Base-by-base conservation (phyloP, 1,140 invertebrate genomes). In the Bombus superbus region DNA sequence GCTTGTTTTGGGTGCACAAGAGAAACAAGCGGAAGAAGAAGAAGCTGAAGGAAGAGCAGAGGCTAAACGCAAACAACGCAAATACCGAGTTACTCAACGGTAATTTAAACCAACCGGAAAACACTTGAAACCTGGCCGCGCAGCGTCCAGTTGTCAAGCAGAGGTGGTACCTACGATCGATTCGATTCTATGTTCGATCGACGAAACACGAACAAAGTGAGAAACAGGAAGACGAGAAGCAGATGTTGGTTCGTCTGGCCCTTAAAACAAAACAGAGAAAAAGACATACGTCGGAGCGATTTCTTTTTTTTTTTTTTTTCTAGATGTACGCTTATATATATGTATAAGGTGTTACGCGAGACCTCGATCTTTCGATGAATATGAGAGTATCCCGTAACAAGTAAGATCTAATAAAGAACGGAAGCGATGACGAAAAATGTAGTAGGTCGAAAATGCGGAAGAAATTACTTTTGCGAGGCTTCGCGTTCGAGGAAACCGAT, bases 81-180 rank as follows among this genome's bases (percentile, higher is more conserved):
- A 94, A 93, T 40, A 93, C 93, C 1, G 93, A 95, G 57, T 71
- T 94, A 64, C 80, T 95, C 2, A 93, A 94, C 62, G 92, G 91
- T 68, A 94, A 94, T 72, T 35, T 90, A 44, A 82, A 22, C 42
- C 84, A 81, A 13, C 69, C 69, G 10, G 84, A 85, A 71, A 85
- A 85, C 38, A 85, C 84, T 15, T 85, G 84, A 85, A 81, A 25
- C 11, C 5, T 15, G 10, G 53, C 25, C 25, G 6, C 3, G 13
- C 32, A 10, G 40, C 11, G 28, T 42, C 22, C 3, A 4, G 32
- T 44, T 53, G 10, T 72, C 35, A 47, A 69, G 13, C 69, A n/a
- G 40, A 15, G 71, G 28, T 44, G 71, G 28, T 44, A 44, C 28
- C n/a, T n/a, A 22, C 11, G 75, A 15, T 68, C 25, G 57, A 10